Base-by-base conservation (phyloP, 2,113 vertebrate species). In the Telmatochromis brachygnathus region DNA sequence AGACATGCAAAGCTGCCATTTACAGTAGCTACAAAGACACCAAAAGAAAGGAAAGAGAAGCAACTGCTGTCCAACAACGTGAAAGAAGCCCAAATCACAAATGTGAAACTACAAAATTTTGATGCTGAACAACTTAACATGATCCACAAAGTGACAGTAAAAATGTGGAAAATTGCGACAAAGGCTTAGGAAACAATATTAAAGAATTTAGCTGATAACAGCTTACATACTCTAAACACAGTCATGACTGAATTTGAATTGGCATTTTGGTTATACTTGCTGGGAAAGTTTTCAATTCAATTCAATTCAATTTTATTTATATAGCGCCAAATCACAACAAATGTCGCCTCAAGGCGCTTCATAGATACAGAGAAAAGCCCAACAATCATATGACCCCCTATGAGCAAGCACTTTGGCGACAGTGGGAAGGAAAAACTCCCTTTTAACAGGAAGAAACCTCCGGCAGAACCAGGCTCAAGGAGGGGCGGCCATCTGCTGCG, bases 1-100 rank as follows among this genome's bases (percentile, higher is more conserved):
- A 73, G 13, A 42, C 37, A 73, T 45, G 13, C 13, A 45, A 73
- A 73, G 39, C 0, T 70, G n/a, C 35, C 65, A 70, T 0, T 15
- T 14, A 23, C 12, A 14, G 35, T 73, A 73, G n/a, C 21, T 45
- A 0, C 21, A 73, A 73, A 73, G 8, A 26, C 5, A 45, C 37
- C 39, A 73, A 45, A 73, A 6, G 21, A 42, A 42, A 26, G 9
- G 8, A 45, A 73, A 73, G 68, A 45, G 0, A 45, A 15, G 13
- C 14, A 26, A 45, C 3, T 45, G 37, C 8, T 73, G 39, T 45
- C 68, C 3, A 45, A 45, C 68, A 73, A 45, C 1, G 3, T 3
- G 8, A 45, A 73, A 45, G n/a, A 70, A 70, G 1, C 65, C 21
- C n/a, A 70, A 42, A 70, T 42, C n/a, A 42, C 35, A 70, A 70